Percentiles rank a stretch among this genome's conserved stretches.
Evolutionary conservation across 2,797 vertebrate species (phyloP).

Genomic region (Ciconia nigra): DNA sequence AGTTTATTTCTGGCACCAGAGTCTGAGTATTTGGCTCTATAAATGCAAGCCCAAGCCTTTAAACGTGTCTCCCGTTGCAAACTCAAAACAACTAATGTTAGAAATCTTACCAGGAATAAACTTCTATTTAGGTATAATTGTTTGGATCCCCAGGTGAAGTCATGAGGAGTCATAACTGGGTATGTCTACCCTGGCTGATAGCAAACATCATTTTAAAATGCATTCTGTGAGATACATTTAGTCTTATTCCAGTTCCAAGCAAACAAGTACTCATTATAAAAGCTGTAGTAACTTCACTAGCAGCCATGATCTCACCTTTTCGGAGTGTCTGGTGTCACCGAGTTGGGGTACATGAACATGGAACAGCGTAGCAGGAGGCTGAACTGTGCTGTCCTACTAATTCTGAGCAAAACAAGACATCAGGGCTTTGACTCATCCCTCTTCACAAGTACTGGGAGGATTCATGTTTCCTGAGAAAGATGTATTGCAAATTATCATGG

Average conservation of each 20-base stretch:
- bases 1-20: not conserved
- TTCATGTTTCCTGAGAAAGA: not conserved
- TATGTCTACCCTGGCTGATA: not conserved
- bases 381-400: not conserved
- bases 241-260: not conserved
- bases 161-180: not conserved
- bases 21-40: not conserved
- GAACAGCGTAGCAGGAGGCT: not conserved
- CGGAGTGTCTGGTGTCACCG: not conserved
- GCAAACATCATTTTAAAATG: too few species aligned
- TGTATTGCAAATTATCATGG: rapidly evolving
- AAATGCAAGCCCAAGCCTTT: not conserved
- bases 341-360: rapidly evolving
- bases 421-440: not conserved
- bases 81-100: too few species aligned
- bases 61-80: not conserved
- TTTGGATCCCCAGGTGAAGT: not conserved
- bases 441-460: not conserved
- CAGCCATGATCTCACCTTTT: not conserved
- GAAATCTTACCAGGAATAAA: rapidly evolving
- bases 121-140: rapidly evolving
- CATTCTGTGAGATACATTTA: not conserved
- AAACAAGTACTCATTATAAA: not conserved
- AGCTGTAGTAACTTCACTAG: not conserved
- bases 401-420: not conserved